phyloP scores from a whole-genome alignment of 2,797 vertebrate species.

The Eulemur mongoz region DNA sequence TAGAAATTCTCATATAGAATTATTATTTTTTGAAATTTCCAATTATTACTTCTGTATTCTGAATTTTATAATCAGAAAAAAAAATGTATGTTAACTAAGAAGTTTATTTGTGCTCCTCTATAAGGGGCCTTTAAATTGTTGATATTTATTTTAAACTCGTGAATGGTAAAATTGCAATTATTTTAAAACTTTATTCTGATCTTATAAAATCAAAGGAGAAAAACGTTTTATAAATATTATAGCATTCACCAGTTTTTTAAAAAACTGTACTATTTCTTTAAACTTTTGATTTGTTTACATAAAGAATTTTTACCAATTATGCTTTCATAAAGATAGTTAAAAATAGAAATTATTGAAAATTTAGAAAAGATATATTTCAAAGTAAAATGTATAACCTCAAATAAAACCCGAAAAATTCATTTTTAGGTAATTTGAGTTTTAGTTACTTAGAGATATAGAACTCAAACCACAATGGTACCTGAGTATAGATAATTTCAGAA shows the following conservation, averaged over 20 bases:
- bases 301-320: neutral
- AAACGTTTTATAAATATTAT: neutral
- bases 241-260: neutral
- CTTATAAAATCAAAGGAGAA: neutral
- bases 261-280: neutral
- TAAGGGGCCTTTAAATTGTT: neutral
- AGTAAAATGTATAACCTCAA: neutral
- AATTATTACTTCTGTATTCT: neutral
- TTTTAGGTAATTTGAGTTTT: neutral
- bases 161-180: neutral
- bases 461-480: neutral
- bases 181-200: neutral
- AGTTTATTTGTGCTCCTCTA: neutral
- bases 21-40: neutral
- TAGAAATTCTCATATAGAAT: neutral
- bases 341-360: neutral
- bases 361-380: neutral
- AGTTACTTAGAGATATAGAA: neutral
- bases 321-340: neutral
- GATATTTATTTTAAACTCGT: neutral
- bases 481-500: neutral
- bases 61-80: neutral
- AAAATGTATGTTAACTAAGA: neutral
- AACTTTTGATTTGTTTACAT: neutral
- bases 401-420: neutral